Conservation (phyloP, 2,113 vertebrate species). For the Leucoraja erinaceus region DNA sequence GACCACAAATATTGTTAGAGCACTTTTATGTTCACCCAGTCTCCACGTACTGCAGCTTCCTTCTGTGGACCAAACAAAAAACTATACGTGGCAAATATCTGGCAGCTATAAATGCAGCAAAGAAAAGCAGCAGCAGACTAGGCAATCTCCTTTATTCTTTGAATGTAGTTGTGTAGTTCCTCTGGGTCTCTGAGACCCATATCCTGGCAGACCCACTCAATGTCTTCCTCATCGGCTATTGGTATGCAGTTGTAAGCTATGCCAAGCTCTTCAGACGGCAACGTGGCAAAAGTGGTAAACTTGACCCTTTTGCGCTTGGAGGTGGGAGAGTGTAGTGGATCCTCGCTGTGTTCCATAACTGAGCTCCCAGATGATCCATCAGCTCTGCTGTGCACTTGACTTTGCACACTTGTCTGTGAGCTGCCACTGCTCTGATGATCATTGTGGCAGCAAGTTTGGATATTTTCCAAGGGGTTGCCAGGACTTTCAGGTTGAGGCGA, state of each 20-base stretch:
- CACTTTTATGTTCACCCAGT: neutral
- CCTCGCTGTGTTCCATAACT: conserved; percentile 81
- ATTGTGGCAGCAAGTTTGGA: conserved; percentile 83
- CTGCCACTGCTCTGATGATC: conserved; percentile 88
- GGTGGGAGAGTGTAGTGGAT: conserved; percentile 84
- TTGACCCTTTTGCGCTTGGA: conserved; percentile 96
- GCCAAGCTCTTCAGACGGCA: conserved; percentile 85
- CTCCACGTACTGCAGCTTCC: neutral
- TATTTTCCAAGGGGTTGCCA: conserved; percentile 71
- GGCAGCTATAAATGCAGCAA: conserved; percentile 25
- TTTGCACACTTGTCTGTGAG: conserved; percentile 92
- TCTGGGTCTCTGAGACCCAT: conserved; percentile 87
- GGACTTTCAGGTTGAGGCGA: conserved; percentile 77
- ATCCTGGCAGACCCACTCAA: conserved; percentile 94
- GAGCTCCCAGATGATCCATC: conserved; percentile 88
- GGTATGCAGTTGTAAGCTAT: conserved; percentile 92
- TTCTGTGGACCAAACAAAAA: conserved; percentile 30
- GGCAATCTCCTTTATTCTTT: conserved; percentile 92
- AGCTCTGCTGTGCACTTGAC: conserved; percentile 86
- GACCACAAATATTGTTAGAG: neutral
- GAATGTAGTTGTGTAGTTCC: conserved; percentile 89
- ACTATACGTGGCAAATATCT: conserved; percentile 24
- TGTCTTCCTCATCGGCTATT: conserved; percentile 84
- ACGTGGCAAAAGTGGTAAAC: conserved; percentile 92
- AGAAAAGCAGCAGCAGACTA: conserved; percentile 49